A percentile compares a stretch with the other conserved stretches of the same genome.
phyloP scores from a whole-genome alignment of 2,797 vertebrate genomes.

The Brotogeris chrysoptera region DNA sequence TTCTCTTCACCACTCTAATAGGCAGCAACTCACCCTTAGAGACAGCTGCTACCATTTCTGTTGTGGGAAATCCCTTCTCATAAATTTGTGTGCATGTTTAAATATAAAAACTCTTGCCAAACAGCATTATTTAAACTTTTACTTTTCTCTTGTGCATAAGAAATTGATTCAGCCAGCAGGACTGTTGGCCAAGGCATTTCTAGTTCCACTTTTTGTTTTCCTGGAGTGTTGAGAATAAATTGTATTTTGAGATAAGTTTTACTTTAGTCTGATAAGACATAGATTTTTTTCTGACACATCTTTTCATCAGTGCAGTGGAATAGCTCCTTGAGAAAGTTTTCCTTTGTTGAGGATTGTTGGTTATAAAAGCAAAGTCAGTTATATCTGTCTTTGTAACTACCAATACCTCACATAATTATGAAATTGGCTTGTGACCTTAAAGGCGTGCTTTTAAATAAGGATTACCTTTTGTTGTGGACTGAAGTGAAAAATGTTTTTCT shows the following conservation, averaged over 20 bases:
- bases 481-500: background rate
- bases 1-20: background rate
- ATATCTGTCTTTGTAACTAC: background rate
- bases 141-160: slow-evolving; percentile 17
- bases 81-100: background rate
- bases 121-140: background rate
- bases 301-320: background rate
- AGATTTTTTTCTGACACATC: background rate
- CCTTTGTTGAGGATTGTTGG: background rate
- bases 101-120: background rate
- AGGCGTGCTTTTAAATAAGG: background rate
- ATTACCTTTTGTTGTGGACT: background rate
- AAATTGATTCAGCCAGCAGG: background rate
- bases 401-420: background rate
- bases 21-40: background rate
- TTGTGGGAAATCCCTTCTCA: background rate
- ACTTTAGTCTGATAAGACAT: background rate
- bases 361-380: background rate
- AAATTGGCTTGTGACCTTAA: background rate
- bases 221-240: slow-evolving; percentile 15
- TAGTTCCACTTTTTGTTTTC: slow-evolving; percentile 46
- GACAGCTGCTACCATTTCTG: background rate
- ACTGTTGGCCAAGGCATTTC: background rate
- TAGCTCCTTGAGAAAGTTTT: background rate
- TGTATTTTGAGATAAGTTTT: background rate